Percentiles rank a stretch among this genome's conserved stretches.
phyloP scores from a whole-genome alignment of 2,113 vertebrate genomes.

The Thunnus maccoyii region DNA sequence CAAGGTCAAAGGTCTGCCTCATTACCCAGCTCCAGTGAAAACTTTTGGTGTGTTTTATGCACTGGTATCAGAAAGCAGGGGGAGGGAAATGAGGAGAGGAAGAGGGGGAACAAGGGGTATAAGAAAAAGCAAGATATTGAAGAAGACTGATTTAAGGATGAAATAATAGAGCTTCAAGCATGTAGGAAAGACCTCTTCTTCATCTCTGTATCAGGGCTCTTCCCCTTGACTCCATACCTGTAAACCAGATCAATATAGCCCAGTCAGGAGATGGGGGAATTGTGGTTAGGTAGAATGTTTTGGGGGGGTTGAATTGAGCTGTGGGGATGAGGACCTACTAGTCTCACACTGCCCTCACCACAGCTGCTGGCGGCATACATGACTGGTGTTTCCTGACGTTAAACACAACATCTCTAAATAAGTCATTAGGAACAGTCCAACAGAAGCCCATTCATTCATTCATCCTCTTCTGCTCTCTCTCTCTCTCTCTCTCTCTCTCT shows the following conservation, averaged over 20 bases:
- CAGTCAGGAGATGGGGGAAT: slow-evolving; percentile 83
- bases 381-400: slow-evolving; percentile 93
- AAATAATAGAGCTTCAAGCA: slow-evolving; percentile 1
- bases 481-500: slow-evolving; percentile 1
- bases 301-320: slow-evolving; percentile 81
- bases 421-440: slow-evolving; percentile 88
- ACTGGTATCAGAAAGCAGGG: slow-evolving; percentile 80
- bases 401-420: slow-evolving; percentile 92
- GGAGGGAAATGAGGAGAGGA: slow-evolving; percentile 38
- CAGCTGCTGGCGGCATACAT: slow-evolving; percentile 87
- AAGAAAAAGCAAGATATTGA: slow-evolving; percentile 46
- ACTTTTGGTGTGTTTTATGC: slow-evolving; percentile 97
- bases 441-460: slow-evolving; percentile 81
- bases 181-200: slow-evolving; percentile 20
- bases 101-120: slow-evolving; percentile 2
- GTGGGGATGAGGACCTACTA: slow-evolving; percentile 59
- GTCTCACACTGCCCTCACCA: slow-evolving; percentile 70
- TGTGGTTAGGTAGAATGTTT: slow-evolving; percentile 30
- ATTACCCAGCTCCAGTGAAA: slow-evolving; percentile 99
- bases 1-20: slow-evolving; percentile 95
- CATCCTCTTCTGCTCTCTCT: slow-evolving; percentile 22
- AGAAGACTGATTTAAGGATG: slow-evolving; percentile 41
- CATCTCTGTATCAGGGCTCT: background rate
- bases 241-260: slow-evolving; percentile 89
- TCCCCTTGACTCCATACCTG: slow-evolving; percentile 77